Base-by-base conservation (phyloP, 53 echinoderm and acorn worm species). In the Arbacia lixula region DNA sequence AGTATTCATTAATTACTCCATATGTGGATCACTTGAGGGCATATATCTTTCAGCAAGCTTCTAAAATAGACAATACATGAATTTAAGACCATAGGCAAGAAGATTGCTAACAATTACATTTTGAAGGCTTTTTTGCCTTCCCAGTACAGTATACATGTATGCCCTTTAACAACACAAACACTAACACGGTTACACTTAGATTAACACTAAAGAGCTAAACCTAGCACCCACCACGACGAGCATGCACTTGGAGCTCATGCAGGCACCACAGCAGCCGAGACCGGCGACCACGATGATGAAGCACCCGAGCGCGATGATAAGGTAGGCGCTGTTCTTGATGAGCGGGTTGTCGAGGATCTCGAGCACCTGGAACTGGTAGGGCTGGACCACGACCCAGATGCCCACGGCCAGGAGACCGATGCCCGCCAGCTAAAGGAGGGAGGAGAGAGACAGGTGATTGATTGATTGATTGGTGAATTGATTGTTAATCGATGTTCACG, bases 201-300 rank as follows among this genome's bases (percentile, higher is more conserved):
- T 46, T 46, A 46, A 46, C 19, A 53, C n/a, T n/a, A n/a, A n/a
- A n/a, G n/a, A n/a, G n/a, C n/a, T n/a, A n/a, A n/a, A n/a, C n/a
- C n/a, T n/a, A n/a, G n/a, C 43, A 87, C 93, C 89, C 83, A 96
- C 96, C 64, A 96, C n/a, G 24, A 87, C 71, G 11, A 96, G 88
- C 68, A 96, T 67, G 31, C 89, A 74, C 58, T 90, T 93, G 86
- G 80, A 93, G 82, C 93, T 64, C 53, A 52, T 88, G 84, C 92
- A 92, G 11, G 88, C 91, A 1, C 96, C 93, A 19, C 89, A 86
- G 65, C 89, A 90, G 4, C 96, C 96, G 5, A 93, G 64, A 31
- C 64, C 87, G 2, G 91, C 66, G 17, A 93, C 68, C 5, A 89
- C 42, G 32, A 96, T 82, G 73, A 96, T 91, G 83, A 91, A 91